Percentiles rank a stretch among this genome's conserved stretches.
phyloP scores from a whole-genome alignment of 2,113 vertebrate genomes.

The Pontoporia blainvillei region DNA sequence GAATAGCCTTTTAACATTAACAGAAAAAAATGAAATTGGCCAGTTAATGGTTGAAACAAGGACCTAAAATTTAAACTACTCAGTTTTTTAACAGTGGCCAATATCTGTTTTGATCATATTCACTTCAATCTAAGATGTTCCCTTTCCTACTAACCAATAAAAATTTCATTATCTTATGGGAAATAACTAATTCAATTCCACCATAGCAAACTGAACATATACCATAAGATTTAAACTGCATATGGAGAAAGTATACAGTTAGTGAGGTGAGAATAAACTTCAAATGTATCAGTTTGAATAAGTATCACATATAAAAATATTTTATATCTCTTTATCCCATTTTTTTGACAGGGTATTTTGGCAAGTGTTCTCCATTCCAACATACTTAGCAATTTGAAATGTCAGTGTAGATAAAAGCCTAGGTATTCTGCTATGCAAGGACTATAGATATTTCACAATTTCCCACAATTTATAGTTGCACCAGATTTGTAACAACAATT shows the following conservation, averaged over 20 bases:
- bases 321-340: neutral
- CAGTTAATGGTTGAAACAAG: neutral
- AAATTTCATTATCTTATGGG: neutral
- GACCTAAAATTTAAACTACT: neutral
- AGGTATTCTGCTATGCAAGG: neutral
- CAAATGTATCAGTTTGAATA: neutral
- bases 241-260: neutral
- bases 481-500: neutral
- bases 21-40: neutral
- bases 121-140: neutral
- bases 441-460: neutral
- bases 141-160: neutral
- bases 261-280: neutral
- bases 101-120: neutral
- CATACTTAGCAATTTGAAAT: neutral
- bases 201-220: neutral
- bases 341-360: neutral
- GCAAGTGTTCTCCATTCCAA: neutral
- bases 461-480: neutral
- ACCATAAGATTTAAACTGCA: neutral
- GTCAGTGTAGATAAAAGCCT: neutral
- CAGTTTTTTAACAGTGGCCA: neutral
- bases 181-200: neutral
- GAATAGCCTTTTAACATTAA: neutral
- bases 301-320: neutral